phyloP scores from a whole-genome alignment of 2,797 vertebrate genomes.

The Clarias platycephalus region DNA sequence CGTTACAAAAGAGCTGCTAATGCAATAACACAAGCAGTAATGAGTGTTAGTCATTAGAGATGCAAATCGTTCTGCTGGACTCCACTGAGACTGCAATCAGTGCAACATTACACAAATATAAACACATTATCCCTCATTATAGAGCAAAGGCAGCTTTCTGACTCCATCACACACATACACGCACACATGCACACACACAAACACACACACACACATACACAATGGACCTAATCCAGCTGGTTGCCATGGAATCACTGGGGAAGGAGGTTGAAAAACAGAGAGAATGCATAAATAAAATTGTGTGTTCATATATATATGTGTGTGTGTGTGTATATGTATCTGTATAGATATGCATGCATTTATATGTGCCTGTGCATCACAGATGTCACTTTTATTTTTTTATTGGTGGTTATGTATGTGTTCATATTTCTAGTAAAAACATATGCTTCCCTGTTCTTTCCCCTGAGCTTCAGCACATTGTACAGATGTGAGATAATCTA shows the following conservation, averaged over 20 bases:
- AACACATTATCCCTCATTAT: conserved; percentile 77
- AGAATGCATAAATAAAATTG: conserved; percentile 42
- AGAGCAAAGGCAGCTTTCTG: conserved; percentile 69
- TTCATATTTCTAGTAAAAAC: conserved; percentile 31
- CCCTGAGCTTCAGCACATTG: conserved; percentile 48
- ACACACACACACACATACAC: conserved; percentile 48
- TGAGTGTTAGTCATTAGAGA: conserved; percentile 54
- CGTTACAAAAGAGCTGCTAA: conserved; percentile 53
- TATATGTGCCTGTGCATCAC: conserved; percentile 34
- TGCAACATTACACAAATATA: conserved; percentile 73
- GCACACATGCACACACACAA: not conserved
- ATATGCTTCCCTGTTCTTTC: conserved; percentile 30
- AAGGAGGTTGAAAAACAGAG: conserved; percentile 50
- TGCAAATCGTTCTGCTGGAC: conserved; percentile 52
- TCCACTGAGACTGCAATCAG: conserved; percentile 72
- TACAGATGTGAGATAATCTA: conserved; percentile 47
- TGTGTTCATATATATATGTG: conserved; percentile 9
- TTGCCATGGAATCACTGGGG: conserved; percentile 71
- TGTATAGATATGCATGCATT: not conserved
- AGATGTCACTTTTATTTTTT: conserved; percentile 27
- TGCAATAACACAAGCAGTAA: conserved; percentile 57
- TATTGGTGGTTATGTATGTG: conserved; percentile 41
- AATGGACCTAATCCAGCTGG: conserved; percentile 69
- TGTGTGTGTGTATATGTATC: conserved; percentile 17
- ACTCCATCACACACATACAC: conserved; percentile 65